A percentile compares a stretch with the other conserved stretches of the same genome.
Evolutionary conservation across 1,140 invertebrate genomes (phyloP).

Genomic region (Polypedilum vanderplanki): DNA sequence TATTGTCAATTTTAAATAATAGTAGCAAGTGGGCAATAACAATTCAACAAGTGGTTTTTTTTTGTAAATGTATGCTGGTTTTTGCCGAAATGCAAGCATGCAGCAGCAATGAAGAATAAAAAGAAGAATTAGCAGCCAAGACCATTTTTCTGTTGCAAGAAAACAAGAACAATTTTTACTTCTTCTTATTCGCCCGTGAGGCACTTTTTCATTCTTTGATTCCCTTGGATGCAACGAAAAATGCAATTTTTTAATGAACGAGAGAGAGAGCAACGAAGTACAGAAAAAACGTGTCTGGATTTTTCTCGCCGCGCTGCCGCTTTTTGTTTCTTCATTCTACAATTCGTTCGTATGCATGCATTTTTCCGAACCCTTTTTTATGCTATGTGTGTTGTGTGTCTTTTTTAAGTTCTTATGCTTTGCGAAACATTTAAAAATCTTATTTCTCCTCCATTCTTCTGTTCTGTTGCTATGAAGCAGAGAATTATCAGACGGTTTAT

Average conservation of each 20-base stretch:
- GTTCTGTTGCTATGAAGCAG: not conserved
- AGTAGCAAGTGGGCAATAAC: not conserved
- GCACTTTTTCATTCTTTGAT: slow-evolving; percentile 10
- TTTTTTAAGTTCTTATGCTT: not conserved
- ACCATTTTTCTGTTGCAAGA: not conserved
- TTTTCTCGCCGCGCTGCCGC: not conserved
- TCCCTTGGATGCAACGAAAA: slow-evolving; percentile 10
- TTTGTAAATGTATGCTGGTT: not conserved
- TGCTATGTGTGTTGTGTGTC: not conserved
- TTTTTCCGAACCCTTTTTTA: slow-evolving; percentile 9
- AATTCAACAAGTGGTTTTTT: not conserved
- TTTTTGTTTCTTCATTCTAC: slow-evolving; percentile 15
- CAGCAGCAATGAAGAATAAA: not conserved
- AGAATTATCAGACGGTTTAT: slow-evolving; percentile 13
- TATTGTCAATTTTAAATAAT: not conserved
- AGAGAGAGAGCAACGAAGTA: not conserved
- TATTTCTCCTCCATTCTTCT: not conserved
- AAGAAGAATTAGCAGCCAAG: not conserved
- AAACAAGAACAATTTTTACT: not conserved
- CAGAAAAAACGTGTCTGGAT: slow-evolving; percentile 15
- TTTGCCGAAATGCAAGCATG: not conserved
- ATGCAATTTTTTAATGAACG: slow-evolving; percentile 19
- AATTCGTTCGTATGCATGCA: not conserved
- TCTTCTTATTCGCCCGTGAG: not conserved
- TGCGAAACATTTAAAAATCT: slow-evolving; percentile 19